Base-by-base conservation (phyloP, 2,113 vertebrate genomes). In the Thryonomys swinderianus region DNA sequence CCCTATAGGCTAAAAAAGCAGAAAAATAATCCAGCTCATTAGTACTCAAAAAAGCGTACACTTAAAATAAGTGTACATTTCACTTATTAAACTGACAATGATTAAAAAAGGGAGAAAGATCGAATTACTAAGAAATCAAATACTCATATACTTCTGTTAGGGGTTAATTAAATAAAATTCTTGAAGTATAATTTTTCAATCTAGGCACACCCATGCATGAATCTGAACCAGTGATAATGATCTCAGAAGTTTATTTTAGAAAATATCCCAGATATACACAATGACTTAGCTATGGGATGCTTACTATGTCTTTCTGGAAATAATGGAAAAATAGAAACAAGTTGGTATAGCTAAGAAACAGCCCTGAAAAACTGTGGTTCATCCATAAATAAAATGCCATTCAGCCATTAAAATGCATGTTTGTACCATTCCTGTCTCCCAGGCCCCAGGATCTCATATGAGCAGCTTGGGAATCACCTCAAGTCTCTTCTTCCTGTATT, bases 161-260 rank as follows among this genome's bases (percentile, higher is more conserved):
- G 18, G n/a, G 42, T 74, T 91, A 64, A 91, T 6, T 20, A 27
- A 55, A 48, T 11, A 79, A 53, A 37, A 59, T 61, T 88, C 79
- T 73, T 84, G 66, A 48, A 51, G 53, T 27, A 11, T 78, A 40
- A 40, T 25, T 93, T 90, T 95, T 87, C 18, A 1, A 34, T 64
- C 32, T 71, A 3, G 57, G 21, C 48, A 51, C 53, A n/a, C 30
- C 40, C 13, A 20, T 64, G 78, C 61, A 78, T 37, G 51, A 53
- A 53, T 87, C 53, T 91, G 66, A 87, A 53, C 7, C 66, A n/a
- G 23, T 3, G 1, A 2, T 37, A 67, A 71, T 7, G 51, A 27
- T 34, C 83, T 79, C 21, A 51, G 32, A 82, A 76, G 10, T 62
- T 88, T 69, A 80, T 81, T 92, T 85, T 66, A 79, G 55, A 79